phyloP scores from a whole-genome alignment of 1,140 invertebrate species.

The Dinoponera quadriceps region DNA sequence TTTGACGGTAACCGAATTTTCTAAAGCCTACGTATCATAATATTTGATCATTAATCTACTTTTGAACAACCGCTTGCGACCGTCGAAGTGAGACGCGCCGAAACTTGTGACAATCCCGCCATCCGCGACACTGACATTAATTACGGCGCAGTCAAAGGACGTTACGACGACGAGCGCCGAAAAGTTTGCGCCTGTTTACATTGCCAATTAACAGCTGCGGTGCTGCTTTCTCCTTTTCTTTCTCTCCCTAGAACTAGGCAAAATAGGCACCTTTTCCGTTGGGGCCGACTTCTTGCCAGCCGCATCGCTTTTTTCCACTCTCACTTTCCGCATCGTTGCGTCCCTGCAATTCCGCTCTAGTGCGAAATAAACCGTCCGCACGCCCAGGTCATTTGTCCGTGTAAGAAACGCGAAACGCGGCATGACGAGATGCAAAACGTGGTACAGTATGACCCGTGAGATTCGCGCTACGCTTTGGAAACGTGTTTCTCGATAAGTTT shows the following conservation, averaged over 20 bases:
- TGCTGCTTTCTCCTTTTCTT: neutral
- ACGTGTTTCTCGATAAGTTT: constrained; percentile 7
- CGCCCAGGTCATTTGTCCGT: constrained; percentile 35
- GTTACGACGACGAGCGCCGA: constrained; percentile 39
- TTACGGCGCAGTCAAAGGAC: constrained; percentile 55
- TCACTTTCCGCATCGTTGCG: constrained; percentile 41
- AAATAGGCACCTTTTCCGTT: constrained; percentile 20
- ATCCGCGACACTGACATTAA: constrained; percentile 55
- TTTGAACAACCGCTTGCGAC: constrained; percentile 38
- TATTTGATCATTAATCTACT: constrained; percentile 60
- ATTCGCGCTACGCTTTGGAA: neutral
- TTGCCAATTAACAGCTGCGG: constrained; percentile 47
- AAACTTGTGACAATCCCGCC: constrained; percentile 56
- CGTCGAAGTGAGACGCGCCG: constrained; percentile 51
- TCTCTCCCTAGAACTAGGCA: constrained; percentile 17
- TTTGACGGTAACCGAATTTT: constrained; percentile 25
- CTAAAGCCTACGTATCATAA: constrained; percentile 26
- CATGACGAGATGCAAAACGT: constrained; percentile 27
- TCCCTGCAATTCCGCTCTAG: constrained; percentile 48
- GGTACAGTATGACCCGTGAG: neutral
- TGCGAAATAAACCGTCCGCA: constrained; percentile 53
- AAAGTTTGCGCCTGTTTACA: constrained; percentile 59
- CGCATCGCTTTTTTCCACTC: constrained; percentile 15
- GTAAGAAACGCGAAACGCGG: constrained; percentile 28
- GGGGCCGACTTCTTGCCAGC: constrained; percentile 31